Base-by-base conservation (phyloP, 1,140 invertebrate genomes). In the Trichogramma pretiosum region DNA sequence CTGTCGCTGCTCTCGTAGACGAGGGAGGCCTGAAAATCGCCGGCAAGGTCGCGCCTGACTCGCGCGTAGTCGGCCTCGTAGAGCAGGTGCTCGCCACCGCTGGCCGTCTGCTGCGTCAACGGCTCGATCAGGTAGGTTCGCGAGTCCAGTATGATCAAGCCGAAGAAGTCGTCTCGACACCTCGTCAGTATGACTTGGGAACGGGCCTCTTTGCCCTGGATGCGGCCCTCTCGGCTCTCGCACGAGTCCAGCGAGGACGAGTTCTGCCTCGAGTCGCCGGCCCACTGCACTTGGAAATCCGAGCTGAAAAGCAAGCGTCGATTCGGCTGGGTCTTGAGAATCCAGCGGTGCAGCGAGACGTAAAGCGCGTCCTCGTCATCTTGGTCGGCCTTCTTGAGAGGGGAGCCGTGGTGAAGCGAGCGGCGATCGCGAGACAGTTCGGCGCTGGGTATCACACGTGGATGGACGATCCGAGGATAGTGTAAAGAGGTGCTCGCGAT, bases 41-140 rank as follows among this genome's bases (percentile, higher is more conserved):
- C 1, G 39, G 28, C 22, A 39, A 35, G 3, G 37, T 26, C 14
- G 46, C 30, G 14, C 49, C 46, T n/a, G 11, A 39, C 17, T 33
- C 36, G 14, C 7, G 43, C 8, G 8, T 44, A 33, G 36, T 36
- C 19, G 18, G 46, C 33, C 35, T 58, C 53, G 51, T 60, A 64
- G 47, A 63, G 53, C 53, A 61, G 40, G 46, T 63, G 61, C 28
- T 46, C 51, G 14, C 55, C 56, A 8, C 52, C 16, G 30, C 3
- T 17, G 4, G 11, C 42, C 13, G 3, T 38, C 7, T 65, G 38
- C 0, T 74, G 74, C 13, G 3, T 38, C 7, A 65, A 38, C 0
- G 74, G 74, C 39, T 74, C 58, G 0, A 77, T 53, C 46, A 70
- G 66, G 48, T 68, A 74, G 5, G 58, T 56, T 10, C 48, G 50